Evolutionary conservation across 1,140 invertebrate genomes (phyloP).

Genomic region (Zaprionus inermis): DNA sequence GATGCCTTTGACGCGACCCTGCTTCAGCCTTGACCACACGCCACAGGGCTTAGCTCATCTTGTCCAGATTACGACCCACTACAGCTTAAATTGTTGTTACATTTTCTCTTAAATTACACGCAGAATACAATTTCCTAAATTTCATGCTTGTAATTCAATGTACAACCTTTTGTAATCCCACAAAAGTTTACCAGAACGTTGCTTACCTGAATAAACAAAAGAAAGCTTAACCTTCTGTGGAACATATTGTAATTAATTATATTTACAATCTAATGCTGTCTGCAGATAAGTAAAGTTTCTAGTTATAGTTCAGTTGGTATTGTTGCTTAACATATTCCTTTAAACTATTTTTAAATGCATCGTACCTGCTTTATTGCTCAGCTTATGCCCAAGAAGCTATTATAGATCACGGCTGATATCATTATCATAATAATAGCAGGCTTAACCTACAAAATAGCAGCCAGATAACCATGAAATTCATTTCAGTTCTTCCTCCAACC

Average conservation of each 20-base stretch:
- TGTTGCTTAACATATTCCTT: not conserved
- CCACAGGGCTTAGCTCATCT: conserved; percentile 5
- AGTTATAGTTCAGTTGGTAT: not conserved
- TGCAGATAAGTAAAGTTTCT: not conserved
- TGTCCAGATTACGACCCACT: no score
- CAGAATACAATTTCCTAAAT: not conserved
- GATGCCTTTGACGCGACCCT: not conserved
- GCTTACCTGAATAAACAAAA: no score
- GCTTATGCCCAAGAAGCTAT: not conserved
- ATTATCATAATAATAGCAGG: not conserved
- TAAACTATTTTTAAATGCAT: not conserved
- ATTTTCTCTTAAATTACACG: not conserved
- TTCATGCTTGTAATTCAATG: not conserved
- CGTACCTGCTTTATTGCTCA: no score
- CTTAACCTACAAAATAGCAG: not conserved
- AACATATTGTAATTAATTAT: not conserved
- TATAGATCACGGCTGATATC: not conserved
- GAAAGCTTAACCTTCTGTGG: no score
- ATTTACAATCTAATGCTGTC: not conserved
- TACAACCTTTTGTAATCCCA: not conserved
- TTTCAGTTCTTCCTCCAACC: not conserved
- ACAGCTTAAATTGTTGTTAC: not conserved
- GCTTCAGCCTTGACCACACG: conserved; percentile 4
- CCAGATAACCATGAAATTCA: not conserved
- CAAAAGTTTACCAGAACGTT: not conserved